A percentile compares a stretch with the other conserved stretches of the same genome.
phyloP scores from a whole-genome alignment of 2,113 vertebrate genomes.

The Cathartes aura region DNA sequence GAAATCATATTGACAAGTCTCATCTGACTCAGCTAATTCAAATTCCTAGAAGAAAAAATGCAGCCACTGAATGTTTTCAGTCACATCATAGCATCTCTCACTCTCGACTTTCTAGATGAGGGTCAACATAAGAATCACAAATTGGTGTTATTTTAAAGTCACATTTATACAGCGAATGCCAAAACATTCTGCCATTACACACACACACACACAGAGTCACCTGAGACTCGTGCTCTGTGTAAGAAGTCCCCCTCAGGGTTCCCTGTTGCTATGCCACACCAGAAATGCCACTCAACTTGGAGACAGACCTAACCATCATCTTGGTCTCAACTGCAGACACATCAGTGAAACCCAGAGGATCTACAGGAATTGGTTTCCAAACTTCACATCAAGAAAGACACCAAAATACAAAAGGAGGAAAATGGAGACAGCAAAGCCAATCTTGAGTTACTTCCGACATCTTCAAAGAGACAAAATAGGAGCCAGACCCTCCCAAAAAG shows the following conservation, averaged over 20 bases:
- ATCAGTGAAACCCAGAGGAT: background rate
- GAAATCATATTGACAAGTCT: background rate
- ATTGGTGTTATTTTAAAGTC: background rate
- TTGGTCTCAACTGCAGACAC: background rate
- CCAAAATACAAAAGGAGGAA: background rate
- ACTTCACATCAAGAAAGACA: background rate
- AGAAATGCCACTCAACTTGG: background rate
- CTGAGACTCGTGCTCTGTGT: background rate
- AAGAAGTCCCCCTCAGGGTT: background rate
- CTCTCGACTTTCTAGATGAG: background rate
- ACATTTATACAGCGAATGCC: background rate
- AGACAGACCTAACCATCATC: background rate
- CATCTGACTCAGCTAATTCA: background rate
- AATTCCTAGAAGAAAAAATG: background rate
- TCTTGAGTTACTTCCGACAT: background rate
- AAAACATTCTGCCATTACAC: background rate
- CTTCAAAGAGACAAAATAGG: background rate
- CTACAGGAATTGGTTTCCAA: background rate
- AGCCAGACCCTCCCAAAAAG: background rate
- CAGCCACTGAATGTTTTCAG: background rate
- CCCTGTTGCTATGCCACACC: background rate
- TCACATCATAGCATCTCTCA: background rate
- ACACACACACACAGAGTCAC: background rate
- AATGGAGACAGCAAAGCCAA: background rate
- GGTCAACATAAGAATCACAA: background rate